Percentiles rank a stretch among this genome's conserved stretches.
Evolutionary conservation across 2,113 vertebrate species (phyloP).

Genomic region (Plecturocebus donacophilus): DNA sequence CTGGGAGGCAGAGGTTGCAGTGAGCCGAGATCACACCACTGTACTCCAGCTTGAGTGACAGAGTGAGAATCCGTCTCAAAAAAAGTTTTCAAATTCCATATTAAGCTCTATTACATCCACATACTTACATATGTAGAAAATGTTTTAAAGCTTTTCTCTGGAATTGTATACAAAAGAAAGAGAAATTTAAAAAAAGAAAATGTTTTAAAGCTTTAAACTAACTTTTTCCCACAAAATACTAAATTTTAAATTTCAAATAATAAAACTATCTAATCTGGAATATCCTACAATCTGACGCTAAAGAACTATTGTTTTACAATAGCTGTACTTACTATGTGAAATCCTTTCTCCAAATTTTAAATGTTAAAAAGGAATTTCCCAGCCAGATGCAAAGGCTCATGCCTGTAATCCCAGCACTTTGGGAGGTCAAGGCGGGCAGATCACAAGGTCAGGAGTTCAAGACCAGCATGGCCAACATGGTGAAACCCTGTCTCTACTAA

Average conservation of each 20-base stretch:
- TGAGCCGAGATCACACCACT: no score
- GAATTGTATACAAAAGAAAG: no score
- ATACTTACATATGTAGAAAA: neutral
- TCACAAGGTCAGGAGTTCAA: no score
- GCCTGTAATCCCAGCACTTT: no score
- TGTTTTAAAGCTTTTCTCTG: neutral
- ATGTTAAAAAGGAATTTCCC: neutral
- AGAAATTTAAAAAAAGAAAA: no score
- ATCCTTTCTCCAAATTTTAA: neutral
- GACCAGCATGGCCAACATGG: no score
- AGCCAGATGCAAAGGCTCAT: no score
- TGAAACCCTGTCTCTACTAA: no score
- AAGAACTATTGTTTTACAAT: neutral
- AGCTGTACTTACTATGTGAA: neutral
- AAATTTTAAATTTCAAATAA: slow-evolving; percentile 42
- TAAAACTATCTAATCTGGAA: slow-evolving; percentile 37
- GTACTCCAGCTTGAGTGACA: no score
- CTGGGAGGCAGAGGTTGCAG: no score
- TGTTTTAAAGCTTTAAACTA: neutral
- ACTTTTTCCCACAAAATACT: neutral
- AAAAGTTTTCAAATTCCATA: neutral
- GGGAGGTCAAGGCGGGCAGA: no score
- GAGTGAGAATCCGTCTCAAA: no score
- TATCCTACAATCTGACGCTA: slow-evolving; percentile 18
- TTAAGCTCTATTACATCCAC: neutral